These are phyloP conservation scores for Drosophila repletoides DNA, from an alignment of 1,140 invertebrate genomes.

Conservation along the genomic window DNA sequence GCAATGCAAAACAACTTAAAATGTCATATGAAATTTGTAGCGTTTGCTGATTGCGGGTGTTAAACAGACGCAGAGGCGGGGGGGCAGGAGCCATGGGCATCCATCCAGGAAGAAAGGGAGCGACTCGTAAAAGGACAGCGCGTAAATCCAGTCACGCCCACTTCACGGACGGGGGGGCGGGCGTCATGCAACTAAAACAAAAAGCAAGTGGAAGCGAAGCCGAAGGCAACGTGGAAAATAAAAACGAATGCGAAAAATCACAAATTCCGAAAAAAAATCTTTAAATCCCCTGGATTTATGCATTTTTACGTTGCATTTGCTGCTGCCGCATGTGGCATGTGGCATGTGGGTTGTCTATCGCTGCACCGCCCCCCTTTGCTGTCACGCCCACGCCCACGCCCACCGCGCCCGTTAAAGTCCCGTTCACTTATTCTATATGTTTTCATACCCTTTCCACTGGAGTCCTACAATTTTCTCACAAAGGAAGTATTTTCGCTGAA, in stretches of 20 bases:
- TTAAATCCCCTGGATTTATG: constrained; percentile 78
- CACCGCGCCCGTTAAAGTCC: constrained; percentile 20
- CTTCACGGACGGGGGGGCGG: background rate
- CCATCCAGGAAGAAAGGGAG: background rate
- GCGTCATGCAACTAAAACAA: constrained; percentile 39
- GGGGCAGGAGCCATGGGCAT: background rate
- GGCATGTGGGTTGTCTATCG: constrained; percentile 46
- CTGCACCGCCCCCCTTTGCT: constrained; percentile 9
- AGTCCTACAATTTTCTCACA: too few species aligned
- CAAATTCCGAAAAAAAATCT: constrained; percentile 74
- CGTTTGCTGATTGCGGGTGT: constrained; percentile 74
- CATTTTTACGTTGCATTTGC: constrained; percentile 78
- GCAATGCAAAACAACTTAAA: constrained; percentile 79
- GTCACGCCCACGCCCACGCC: constrained; percentile 28
- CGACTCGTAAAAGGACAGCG: constrained; percentile 33
- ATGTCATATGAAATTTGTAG: constrained; percentile 80
- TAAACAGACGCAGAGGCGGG: constrained; percentile 49
- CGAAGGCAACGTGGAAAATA: constrained; percentile 55
- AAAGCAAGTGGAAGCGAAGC: constrained; percentile 33
- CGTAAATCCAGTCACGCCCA: constrained; percentile 74
- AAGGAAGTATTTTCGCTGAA: too few species aligned
- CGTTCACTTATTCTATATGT: constrained; percentile 33
- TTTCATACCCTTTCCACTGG: too few species aligned
- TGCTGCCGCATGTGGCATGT: constrained; percentile 27
- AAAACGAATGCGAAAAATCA: constrained; percentile 75